A percentile compares a stretch with the other conserved stretches of the same genome.
These are phyloP conservation scores for Thryonomys swinderianus DNA, from an alignment of 2,113 vertebrate species.

Conservation along the genomic window DNA sequence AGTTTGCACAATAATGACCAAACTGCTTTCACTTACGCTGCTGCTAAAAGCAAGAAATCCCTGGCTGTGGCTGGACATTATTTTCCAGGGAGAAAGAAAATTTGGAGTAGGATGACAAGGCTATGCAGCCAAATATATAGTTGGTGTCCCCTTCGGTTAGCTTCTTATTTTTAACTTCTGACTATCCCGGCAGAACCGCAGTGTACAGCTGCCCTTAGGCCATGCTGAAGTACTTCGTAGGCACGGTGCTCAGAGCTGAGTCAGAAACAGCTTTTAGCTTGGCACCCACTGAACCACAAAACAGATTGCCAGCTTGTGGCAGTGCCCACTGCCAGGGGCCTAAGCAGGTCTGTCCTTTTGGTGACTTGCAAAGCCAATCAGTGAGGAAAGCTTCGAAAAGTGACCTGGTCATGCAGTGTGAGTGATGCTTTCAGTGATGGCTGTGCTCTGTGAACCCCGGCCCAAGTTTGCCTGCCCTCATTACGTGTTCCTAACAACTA, in stretches of 20 bases:
- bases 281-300: background rate
- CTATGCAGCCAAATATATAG: background rate
- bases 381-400: background rate
- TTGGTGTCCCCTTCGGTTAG: background rate
- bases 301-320: background rate
- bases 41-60: background rate
- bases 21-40: background rate
- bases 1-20: background rate
- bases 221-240: background rate
- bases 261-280: slow-evolving; percentile 41
- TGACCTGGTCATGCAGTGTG: background rate
- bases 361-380: background rate
- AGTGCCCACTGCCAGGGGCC: background rate
- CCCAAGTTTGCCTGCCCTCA: no score
- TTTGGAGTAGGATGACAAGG: background rate
- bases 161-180: background rate
- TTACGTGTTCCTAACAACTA: background rate
- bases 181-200: background rate
- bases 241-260: background rate
- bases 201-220: background rate
- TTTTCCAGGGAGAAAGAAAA: slow-evolving; percentile 2
- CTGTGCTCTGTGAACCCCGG: background rate
- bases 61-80: background rate
- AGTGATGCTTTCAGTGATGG: slow-evolving; percentile 18
- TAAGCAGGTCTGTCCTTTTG: background rate